A percentile compares a stretch with the other conserved stretches of the same genome.
These are phyloP conservation scores for Calliopum simillimum DNA, from an alignment of 2,888 invertebrate species.

Conservation along the genomic window DNA sequence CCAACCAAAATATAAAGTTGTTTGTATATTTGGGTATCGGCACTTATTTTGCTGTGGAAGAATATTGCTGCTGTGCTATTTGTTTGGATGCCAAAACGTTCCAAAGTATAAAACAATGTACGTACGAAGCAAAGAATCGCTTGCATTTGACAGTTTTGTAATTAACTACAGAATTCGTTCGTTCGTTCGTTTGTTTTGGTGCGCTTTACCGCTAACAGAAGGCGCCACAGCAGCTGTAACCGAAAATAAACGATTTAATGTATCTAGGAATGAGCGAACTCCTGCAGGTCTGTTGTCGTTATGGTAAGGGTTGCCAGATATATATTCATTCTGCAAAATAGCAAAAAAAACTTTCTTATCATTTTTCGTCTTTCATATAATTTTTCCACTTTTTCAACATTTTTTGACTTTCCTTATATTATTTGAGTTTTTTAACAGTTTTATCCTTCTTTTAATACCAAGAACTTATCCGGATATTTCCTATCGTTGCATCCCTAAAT, in stretches of 20 bases:
- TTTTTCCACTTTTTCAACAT: too few relatives aligned
- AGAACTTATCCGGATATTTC: too few relatives aligned
- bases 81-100: not conserved
- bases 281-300: too few relatives aligned
- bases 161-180: constrained; percentile 64
- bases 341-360: too few relatives aligned
- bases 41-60: not conserved
- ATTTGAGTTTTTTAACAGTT: too few relatives aligned
- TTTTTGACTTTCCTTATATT: too few relatives aligned
- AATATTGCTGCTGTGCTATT: not conserved
- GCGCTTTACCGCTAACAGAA: constrained; percentile 22
- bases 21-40: constrained; percentile 1
- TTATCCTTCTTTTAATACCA: too few relatives aligned
- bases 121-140: constrained; percentile 52
- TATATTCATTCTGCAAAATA: too few relatives aligned
- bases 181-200: constrained; percentile 25
- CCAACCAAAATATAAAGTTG: constrained; percentile 22
- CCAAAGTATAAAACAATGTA: constrained; percentile 6
- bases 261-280: not conserved
- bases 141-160: constrained; percentile 68
- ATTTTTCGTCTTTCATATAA: too few relatives aligned
- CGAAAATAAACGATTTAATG: constrained; percentile 3
- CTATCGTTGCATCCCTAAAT: too few relatives aligned
- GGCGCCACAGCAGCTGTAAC: constrained; percentile 24
- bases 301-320: too few relatives aligned